Base-by-base conservation (phyloP, 2,888 invertebrate genomes). In the Drosophila colorata region DNA sequence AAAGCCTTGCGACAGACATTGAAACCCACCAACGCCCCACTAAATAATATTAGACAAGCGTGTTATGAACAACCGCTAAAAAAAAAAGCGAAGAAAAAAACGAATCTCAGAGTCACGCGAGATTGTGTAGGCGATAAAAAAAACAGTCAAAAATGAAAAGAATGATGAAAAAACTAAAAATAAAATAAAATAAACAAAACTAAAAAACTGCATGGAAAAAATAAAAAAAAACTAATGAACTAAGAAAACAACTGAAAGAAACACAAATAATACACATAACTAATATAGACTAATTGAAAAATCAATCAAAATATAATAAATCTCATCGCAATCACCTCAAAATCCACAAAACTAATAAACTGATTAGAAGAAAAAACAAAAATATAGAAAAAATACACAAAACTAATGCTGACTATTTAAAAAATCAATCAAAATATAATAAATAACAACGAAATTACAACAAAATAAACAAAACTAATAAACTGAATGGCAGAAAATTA, bases 61-160 rank as follows among this genome's bases (percentile, higher is more conserved):
- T 37, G 37, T 47, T 57, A 53, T 28, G 35, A 61, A 28, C 20
- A 63, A 41, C 53, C 57, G 44, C 48, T 0, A 13, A 33, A 43
- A 52, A 7, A 33, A 41, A 31, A 25, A 18, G 1, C n/a, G n/a
- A n/a, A n/a, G 25, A 55, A 49, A 13, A 8, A 47, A 20, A 37
- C 25, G 46, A 72, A 77, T 72, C 60, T 58, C 9, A 57, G 41
- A 48, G 72, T 77, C 78, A 78, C 74, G 77, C 74, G 69, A 68
- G 59, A 23, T 60, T 41, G 40, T 38, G 56, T 38, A 47, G 53
- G 48, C 67, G 56, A 68, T 68, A 47, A 55, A 18, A 49, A 33
- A 35, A n/a, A 18, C 33, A 43, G 14, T n/a, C 18, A 46, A 25
- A 25, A 20, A 28, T 23, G 33, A 25, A 8, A 7, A 25, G 8